Conservation (phyloP, 2,113 vertebrate genomes). For the Microtus oregoni region DNA sequence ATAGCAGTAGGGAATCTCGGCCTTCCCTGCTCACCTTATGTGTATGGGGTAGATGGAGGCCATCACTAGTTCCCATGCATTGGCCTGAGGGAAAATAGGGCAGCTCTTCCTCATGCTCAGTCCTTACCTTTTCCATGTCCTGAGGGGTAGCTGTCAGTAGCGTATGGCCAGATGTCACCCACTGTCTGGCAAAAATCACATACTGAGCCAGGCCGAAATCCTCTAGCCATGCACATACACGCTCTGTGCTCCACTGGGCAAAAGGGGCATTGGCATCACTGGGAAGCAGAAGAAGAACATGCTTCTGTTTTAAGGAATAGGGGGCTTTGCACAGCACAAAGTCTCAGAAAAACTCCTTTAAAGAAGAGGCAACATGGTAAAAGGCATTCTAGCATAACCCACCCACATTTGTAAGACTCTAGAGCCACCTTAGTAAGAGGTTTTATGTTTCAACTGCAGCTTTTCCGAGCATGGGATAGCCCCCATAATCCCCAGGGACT, state of each 20-base stretch:
- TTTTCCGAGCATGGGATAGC: neutral
- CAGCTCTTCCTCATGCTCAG: neutral
- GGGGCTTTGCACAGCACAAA: neutral
- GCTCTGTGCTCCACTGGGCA: constrained; percentile 95
- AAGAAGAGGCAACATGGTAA: neutral
- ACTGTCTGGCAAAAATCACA: constrained; percentile 95
- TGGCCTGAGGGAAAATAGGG: neutral
- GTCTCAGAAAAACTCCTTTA: neutral
- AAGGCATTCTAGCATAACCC: neutral
- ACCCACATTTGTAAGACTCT: neutral
- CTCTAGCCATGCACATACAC: constrained; percentile 97
- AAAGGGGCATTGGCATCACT: constrained; percentile 92
- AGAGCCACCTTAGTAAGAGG: neutral
- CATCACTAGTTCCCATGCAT: neutral
- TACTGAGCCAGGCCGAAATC: constrained; percentile 96
- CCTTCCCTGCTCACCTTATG: neutral
- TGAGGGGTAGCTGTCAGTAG: constrained; percentile 95
- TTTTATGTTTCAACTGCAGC: neutral
- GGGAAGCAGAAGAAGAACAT: constrained; percentile 64
- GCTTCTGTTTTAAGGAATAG: neutral
- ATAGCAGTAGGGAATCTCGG: neutral
- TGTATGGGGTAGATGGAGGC: accelerated
- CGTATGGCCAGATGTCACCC: constrained; percentile 95
- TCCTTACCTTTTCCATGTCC: constrained; percentile 96
- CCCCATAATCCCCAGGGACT: neutral